phyloP scores from a whole-genome alignment of 1,140 invertebrate species.

The Cyrtorhinus lividipennis region DNA sequence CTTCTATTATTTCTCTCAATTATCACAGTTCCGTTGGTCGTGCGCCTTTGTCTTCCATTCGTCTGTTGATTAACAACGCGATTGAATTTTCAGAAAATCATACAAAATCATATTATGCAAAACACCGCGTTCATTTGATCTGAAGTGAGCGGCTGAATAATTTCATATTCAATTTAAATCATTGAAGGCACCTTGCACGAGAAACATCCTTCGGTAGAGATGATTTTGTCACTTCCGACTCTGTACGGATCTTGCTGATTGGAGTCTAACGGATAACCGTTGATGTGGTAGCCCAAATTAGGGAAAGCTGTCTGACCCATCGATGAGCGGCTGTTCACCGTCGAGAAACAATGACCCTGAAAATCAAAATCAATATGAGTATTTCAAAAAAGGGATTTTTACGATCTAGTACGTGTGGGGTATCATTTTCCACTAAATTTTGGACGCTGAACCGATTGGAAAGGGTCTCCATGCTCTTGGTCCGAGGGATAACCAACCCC shows the following conservation, averaged over 20 bases:
- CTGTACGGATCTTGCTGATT: conserved; percentile 32
- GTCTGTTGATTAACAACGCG: too few species aligned
- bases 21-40: conserved; percentile 15
- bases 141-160: too few species aligned
- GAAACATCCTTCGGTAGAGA: conserved; percentile 79
- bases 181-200: conserved; percentile 78
- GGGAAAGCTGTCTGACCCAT: conserved; percentile 12
- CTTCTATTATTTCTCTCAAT: conserved; percentile 25
- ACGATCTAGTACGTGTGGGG: too few species aligned
- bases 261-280: conserved; percentile 45
- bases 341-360: conserved; percentile 65
- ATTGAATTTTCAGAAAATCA: too few species aligned
- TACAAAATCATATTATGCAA: too few species aligned
- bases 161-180: too few species aligned
- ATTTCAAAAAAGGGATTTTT: too few species aligned
- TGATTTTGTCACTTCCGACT: conserved; percentile 48
- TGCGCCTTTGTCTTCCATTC: conserved; percentile 20
- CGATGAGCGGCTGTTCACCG: conserved; percentile 40
- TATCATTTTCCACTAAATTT: too few species aligned
- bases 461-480: too few species aligned
- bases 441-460: too few species aligned
- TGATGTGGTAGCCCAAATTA: conserved; percentile 39
- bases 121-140: too few species aligned
- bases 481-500: too few species aligned
- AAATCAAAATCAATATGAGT: conserved; percentile 26